Conservation (phyloP, 2,113 vertebrate species). For the Rhabdomys dilectus region DNA sequence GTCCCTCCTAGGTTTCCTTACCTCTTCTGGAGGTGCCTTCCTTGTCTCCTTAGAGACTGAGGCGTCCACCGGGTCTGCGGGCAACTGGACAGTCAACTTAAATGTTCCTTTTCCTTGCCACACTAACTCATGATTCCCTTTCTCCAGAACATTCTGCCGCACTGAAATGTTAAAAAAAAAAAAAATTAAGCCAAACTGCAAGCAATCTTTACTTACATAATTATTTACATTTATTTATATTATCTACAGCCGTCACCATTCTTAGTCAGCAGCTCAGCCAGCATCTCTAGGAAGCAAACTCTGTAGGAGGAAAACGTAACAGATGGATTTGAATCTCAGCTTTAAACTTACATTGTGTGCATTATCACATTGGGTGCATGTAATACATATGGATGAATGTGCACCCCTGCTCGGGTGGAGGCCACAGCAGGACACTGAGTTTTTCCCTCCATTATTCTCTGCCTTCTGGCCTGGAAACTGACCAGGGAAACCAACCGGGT, state of each 20-base stretch:
- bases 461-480: too few species aligned
- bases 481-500: neutral
- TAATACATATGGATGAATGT: too few species aligned
- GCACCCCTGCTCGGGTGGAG: neutral
- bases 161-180: slow-evolving; percentile 82
- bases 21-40: slow-evolving; percentile 1
- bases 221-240: neutral
- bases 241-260: neutral
- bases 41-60: neutral
- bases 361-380: too few species aligned
- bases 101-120: slow-evolving; percentile 79
- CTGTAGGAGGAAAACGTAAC: neutral
- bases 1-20: slow-evolving; percentile 45
- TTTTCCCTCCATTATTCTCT: neutral
- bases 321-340: slow-evolving; percentile 12
- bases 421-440: neutral
- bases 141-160: slow-evolving; percentile 88
- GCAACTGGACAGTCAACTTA: slow-evolving; percentile 85
- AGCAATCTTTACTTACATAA: neutral
- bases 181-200: neutral
- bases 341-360: neutral
- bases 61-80: slow-evolving; percentile 22
- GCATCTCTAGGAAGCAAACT: neutral
- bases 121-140: slow-evolving; percentile 85
- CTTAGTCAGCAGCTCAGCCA: neutral